phyloP scores from a whole-genome alignment of 2,888 invertebrate species.

The Hyalella azteca region DNA sequence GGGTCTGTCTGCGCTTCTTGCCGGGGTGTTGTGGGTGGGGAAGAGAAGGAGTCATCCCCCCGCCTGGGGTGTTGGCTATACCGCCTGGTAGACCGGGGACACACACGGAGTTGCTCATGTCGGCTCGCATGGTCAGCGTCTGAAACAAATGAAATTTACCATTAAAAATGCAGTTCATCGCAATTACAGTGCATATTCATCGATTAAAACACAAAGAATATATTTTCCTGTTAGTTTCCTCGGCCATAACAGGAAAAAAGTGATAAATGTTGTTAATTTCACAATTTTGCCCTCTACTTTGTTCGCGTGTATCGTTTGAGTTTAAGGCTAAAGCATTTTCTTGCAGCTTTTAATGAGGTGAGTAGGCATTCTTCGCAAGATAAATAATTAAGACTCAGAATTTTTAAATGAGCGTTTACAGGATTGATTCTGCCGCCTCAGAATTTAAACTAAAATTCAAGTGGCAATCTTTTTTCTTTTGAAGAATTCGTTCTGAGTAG shows the following conservation, averaged over 20 bases:
- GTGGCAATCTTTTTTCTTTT: no score
- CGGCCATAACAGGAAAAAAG: not conserved
- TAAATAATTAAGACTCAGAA: no score
- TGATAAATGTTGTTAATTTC: not conserved
- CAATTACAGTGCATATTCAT: not conserved
- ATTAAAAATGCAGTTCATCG: not conserved
- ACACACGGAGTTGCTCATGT: constrained; percentile 5
- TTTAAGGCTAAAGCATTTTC: not conserved
- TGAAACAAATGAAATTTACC: not conserved
- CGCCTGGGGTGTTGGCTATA: not conserved
- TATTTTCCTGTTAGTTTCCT: not conserved
- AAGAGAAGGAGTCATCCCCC: not conserved
- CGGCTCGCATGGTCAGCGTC: constrained; percentile 1
- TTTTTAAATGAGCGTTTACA: no score
- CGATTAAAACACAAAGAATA: not conserved
- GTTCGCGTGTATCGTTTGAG: not conserved
- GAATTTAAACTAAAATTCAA: no score
- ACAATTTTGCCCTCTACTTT: not conserved
- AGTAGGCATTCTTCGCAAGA: no score
- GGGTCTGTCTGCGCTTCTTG: constrained; percentile 16
- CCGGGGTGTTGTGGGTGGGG: no score
- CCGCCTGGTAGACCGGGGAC: constrained; percentile 12
- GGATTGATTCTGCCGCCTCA: no score
- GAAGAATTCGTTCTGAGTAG: no score
- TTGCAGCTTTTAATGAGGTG: no score